These are phyloP conservation scores for Perizoma flavofasciatum DNA, from an alignment of 2,888 invertebrate genomes.

Conservation along the genomic window DNA sequence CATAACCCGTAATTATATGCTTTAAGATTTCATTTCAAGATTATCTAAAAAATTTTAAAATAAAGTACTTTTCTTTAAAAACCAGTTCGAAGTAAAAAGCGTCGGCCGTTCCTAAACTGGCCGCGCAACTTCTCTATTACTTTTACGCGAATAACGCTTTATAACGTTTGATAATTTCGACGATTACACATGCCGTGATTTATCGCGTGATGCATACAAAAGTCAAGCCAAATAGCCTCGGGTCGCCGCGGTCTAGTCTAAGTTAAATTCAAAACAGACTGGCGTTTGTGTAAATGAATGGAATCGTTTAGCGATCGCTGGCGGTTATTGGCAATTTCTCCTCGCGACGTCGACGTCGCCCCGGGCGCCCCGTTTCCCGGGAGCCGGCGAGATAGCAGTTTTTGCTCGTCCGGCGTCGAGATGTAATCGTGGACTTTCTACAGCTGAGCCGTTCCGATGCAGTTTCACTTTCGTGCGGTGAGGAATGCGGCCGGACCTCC, in stretches of 20 bases:
- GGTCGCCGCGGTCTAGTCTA: constrained; percentile 53
- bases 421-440: constrained; percentile 82
- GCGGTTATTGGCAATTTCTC: constrained; percentile 69
- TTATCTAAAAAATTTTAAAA: constrained; percentile 32
- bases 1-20: constrained; percentile 25
- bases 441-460: constrained; percentile 72
- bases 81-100: constrained; percentile 48
- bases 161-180: constrained; percentile 52
- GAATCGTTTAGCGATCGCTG: constrained; percentile 60
- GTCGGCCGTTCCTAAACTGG: constrained; percentile 46
- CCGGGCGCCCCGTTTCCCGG: constrained; percentile 74
- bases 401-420: constrained; percentile 74
- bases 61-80: constrained; percentile 36
- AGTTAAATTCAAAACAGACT: constrained; percentile 64
- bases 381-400: constrained; percentile 72
- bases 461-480: constrained; percentile 81
- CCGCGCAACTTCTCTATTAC: constrained; percentile 52
- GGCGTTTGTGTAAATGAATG: constrained; percentile 63
- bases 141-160: constrained; percentile 47
- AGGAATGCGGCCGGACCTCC: constrained; percentile 82
- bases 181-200: constrained; percentile 46
- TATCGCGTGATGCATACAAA: constrained; percentile 50
- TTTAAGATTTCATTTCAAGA: constrained; percentile 31
- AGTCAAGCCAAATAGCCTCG: constrained; percentile 50
- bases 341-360: constrained; percentile 59